Evolutionary conservation across 2,888 invertebrate genomes (phyloP), one percentile per base, ranked within the genome.

Genomic region (Serripes groenlandicus): DNA sequence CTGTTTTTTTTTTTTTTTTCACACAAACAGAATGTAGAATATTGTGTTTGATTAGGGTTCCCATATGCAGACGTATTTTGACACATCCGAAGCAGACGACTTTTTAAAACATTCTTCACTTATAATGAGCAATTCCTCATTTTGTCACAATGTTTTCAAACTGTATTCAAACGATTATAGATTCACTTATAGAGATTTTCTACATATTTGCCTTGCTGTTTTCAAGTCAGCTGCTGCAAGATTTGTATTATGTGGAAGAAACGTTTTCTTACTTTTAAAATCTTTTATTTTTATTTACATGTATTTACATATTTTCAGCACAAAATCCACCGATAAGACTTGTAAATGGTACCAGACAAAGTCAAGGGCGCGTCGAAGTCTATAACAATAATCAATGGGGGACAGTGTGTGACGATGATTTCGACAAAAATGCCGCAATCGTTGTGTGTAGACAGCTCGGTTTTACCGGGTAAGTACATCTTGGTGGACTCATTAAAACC

Each of bases 371-470:
- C 18, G 26, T 87, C 42, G 84, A 87, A 56, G 75, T 87, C 0
- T 74, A 71, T 11, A 77, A 82, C 42, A 85, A 80, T 70, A 78
- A 76, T 54, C 73, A 73, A 21, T 87, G 87, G 87, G 87, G 87
- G 2, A 87, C 87, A 28, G 84, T 87, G 9, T 85, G 85, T 74
- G 85, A 85, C 75, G 85, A 85, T 58, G 77, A 52, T 34, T 85
- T 85, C 35, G 85, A 82, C 49, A 78, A 70, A 35, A 78, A 80
- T 21, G 87, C 84, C 21, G 84, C 87, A 1, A 69, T 30, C 30
- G 87, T 87, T 37, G 84, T 81, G 23, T 87, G 87, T 60, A 78
- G 77, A 35, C 76, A 78, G 73, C 78, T 87, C 0, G 78, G 79
- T 42, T 78, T 56, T 37, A 81, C 85, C 1, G 75, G 71, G 85